Conservation (phyloP, 2,888 invertebrate genomes). For the Parnassius glacialis region DNA sequence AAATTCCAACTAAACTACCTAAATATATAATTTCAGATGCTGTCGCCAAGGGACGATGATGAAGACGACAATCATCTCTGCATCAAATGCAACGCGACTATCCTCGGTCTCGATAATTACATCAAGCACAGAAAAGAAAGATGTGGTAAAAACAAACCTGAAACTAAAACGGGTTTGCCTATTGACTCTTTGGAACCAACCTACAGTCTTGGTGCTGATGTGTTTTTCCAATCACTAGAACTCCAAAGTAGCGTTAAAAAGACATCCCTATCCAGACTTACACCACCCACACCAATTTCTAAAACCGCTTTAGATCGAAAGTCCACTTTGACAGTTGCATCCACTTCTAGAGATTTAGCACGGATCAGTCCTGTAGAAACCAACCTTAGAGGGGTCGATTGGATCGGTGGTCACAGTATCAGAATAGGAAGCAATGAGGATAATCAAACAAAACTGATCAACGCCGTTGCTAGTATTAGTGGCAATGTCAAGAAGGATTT, state of each 20-base stretch:
- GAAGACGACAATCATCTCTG: constrained; percentile 94
- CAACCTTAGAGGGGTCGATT: constrained; percentile 79
- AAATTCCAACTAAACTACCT: constrained; percentile 20
- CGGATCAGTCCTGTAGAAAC: constrained; percentile 67
- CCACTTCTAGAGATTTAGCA: constrained; percentile 59
- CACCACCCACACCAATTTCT: constrained; percentile 64
- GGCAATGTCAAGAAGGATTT: constrained; percentile 78
- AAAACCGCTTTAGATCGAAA: constrained; percentile 57
- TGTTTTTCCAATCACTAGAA: constrained; percentile 92
- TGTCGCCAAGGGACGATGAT: constrained; percentile 80
- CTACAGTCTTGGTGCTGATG: constrained; percentile 87
- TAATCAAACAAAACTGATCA: constrained; percentile 82
- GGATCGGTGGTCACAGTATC: constrained; percentile 82
- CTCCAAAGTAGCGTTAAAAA: constrained; percentile 87
- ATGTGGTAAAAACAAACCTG: constrained; percentile 76
- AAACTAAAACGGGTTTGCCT: constrained; percentile 51
- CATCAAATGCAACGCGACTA: constrained; percentile 91
- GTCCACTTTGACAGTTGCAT: constrained; percentile 48
- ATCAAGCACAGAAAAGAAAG: constrained; percentile 89
- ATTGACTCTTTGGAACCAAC: constrained; percentile 67
- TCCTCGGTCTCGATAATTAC: constrained; percentile 92
- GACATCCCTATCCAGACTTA: constrained; percentile 73
- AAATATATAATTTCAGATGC: constrained; percentile 67
- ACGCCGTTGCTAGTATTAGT: constrained; percentile 84
- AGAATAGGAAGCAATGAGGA: constrained; percentile 79